phyloP scores from a whole-genome alignment of 2,888 invertebrate species.

The Euplexia lucipara region DNA sequence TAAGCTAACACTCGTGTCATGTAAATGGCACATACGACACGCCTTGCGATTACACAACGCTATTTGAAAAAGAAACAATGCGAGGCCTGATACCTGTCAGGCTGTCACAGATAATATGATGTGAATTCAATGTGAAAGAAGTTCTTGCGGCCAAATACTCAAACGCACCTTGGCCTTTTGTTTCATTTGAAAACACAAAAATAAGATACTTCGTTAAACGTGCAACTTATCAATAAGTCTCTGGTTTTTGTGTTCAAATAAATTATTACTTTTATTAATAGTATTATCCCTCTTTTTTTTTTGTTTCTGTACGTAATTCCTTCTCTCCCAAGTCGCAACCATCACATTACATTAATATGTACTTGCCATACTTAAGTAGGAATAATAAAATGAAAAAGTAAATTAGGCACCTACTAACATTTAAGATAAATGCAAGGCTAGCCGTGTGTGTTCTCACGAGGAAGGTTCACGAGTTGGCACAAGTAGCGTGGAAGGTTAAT shows the following conservation, averaged over 20 bases:
- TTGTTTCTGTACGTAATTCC: no score
- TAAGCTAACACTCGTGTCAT: slow-evolving; percentile 28
- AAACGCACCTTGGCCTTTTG: no score
- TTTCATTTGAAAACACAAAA: no score
- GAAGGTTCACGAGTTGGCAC: slow-evolving; percentile 12
- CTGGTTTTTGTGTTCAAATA: no score
- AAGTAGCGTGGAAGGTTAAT: slow-evolving; percentile 11
- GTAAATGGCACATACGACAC: slow-evolving; percentile 13
- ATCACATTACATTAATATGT: no score
- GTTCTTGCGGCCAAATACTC: neutral
- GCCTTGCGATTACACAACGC: slow-evolving; percentile 29
- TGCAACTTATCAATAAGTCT: no score
- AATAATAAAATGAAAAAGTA: slow-evolving; percentile 24
- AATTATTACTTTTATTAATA: no score
- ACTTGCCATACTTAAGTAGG: no score
- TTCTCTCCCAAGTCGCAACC: no score
- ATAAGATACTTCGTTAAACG: no score
- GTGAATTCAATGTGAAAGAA: neutral
- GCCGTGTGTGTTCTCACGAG: slow-evolving; percentile 25
- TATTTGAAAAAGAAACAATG: slow-evolving; percentile 25
- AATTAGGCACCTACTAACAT: neutral
- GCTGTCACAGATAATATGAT: neutral
- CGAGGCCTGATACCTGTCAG: neutral
- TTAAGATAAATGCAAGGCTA: slow-evolving; percentile 23
- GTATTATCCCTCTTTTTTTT: no score